These are phyloP conservation scores for Perca schrenkii DNA, from an alignment of 2,113 vertebrate genomes.

Conservation along the genomic window DNA sequence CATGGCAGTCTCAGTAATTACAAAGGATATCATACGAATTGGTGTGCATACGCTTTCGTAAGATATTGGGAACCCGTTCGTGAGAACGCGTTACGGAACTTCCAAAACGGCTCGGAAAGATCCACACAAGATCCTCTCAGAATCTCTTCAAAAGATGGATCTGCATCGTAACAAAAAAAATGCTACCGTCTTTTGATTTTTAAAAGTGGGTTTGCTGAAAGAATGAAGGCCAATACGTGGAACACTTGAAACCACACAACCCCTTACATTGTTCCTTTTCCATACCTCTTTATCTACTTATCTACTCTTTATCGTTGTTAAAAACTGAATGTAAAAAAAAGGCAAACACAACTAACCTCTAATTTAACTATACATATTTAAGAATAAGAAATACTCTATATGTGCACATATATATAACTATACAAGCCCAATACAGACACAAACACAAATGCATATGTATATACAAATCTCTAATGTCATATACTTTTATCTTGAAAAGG, in stretches of 20 bases:
- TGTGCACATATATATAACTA: conserved; percentile 80
- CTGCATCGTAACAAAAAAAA: not conserved
- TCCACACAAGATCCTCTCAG: not conserved
- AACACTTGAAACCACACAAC: conserved; percentile 61
- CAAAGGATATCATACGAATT: too few relatives aligned
- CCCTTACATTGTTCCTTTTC: conserved; percentile 33
- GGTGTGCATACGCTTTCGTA: too few relatives aligned
- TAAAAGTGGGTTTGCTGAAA: conserved; percentile 47
- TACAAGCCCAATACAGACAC: conserved; percentile 77
- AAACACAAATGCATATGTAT: conserved; percentile 81
- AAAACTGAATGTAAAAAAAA: conserved; percentile 83
- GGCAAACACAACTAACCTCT: conserved; percentile 81
- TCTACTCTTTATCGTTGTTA: conserved; percentile 73
- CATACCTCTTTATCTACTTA: conserved; percentile 65
- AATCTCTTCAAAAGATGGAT: not conserved
- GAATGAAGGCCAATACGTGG: conserved; percentile 34
- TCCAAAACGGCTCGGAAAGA: not conserved
- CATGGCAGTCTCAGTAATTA: too few relatives aligned
- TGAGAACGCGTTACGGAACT: not conserved
- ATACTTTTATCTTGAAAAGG: conserved; percentile 79
- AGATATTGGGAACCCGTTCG: too few relatives aligned
- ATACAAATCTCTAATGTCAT: conserved; percentile 83
- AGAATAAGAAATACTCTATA: conserved; percentile 79
- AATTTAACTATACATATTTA: conserved; percentile 83
- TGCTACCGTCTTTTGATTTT: conserved; percentile 9